Base-by-base conservation (phyloP, 2,888 invertebrate species). In the Heliconius ethilla region DNA sequence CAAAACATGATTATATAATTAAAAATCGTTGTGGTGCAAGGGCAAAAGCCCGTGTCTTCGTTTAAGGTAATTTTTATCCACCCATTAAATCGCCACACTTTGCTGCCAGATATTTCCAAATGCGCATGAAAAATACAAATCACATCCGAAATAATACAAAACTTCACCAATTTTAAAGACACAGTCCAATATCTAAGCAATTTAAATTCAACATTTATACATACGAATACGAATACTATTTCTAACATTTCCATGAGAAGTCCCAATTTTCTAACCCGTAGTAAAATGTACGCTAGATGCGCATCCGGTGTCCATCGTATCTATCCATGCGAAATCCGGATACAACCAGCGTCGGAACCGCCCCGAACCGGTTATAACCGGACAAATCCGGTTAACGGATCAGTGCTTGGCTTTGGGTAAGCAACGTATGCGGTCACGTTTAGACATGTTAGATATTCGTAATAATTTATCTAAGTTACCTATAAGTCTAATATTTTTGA, bases 291-390 rank as follows among this genome's bases (percentile, higher is more conserved):
- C 85, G 88, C 84, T 85, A 82, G 82, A 75, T 84, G 85, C 83
- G 82, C 84, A 83, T 81, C 84, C 84, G 84, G 78, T 82, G 83
- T 82, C 84, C 83, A 82, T 83, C 82, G 83, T 86, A 87, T 89
- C 89, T 89, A 86, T 85, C 87, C 85, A 84, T 84, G 87, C 87
- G 83, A 88, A 85, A 87, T 89, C 88, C 86, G 87, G 85, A 83
- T 81, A 83, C 82, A 86, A 85, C 86, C 87, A 85, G 86, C 81
- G 82, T 83, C 79, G 79, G 80, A 86, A 85, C 87, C 87, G 84
- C 84, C 80, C 79, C 80, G 82, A 82, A 84, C 85, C 86, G 85
- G 85, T 79, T 66, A 80, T 77, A 81, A 81, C 84, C 82, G 84
- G 83, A 81, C 80, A 80, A 84, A 87, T 85, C 86, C 85, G 86